These are phyloP conservation scores for Poecilia velifera DNA, from an alignment of 2,797 vertebrate species.

Conservation along the genomic window DNA sequence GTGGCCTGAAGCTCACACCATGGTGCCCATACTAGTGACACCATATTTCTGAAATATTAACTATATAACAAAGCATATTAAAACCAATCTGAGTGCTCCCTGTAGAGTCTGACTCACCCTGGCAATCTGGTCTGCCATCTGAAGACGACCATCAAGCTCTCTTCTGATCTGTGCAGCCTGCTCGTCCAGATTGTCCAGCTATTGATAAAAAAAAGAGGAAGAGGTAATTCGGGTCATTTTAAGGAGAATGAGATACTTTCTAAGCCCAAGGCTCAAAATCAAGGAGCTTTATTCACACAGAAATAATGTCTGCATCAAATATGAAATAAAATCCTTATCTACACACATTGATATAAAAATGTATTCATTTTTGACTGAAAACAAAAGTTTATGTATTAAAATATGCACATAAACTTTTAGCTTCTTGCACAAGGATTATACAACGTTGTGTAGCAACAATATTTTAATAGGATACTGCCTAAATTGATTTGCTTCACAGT, in stretches of 20 bases:
- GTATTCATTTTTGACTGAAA: too few relatives aligned
- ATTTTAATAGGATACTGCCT: not conserved
- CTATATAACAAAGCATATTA: conserved; percentile 58
- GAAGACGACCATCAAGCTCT: conserved; percentile 96
- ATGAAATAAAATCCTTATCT: not conserved
- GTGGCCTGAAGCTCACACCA: conserved; percentile 25
- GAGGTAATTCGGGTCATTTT: conserved; percentile 25
- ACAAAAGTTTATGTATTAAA: too few relatives aligned
- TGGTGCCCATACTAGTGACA: conserved; percentile 41
- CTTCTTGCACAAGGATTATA: not conserved
- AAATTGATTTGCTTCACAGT: not conserved
- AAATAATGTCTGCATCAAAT: not conserved
- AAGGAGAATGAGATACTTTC: conserved; percentile 15
- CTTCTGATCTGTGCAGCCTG: conserved; percentile 98
- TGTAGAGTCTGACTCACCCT: conserved; percentile 85
- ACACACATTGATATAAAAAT: not conserved
- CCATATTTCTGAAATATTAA: conserved; percentile 61
- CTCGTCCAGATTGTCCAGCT: conserved; percentile 99
- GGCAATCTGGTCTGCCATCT: conserved; percentile 99
- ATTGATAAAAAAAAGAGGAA: conserved; percentile 55
- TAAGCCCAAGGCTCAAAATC: conserved; percentile 4
- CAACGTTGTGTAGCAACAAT: not conserved
- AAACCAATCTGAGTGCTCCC: conserved; percentile 35
- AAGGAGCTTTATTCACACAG: conserved; percentile 7
- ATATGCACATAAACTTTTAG: not conserved